Conservation (phyloP, 2,888 invertebrate species). For the Stramonita haemastoma region DNA sequence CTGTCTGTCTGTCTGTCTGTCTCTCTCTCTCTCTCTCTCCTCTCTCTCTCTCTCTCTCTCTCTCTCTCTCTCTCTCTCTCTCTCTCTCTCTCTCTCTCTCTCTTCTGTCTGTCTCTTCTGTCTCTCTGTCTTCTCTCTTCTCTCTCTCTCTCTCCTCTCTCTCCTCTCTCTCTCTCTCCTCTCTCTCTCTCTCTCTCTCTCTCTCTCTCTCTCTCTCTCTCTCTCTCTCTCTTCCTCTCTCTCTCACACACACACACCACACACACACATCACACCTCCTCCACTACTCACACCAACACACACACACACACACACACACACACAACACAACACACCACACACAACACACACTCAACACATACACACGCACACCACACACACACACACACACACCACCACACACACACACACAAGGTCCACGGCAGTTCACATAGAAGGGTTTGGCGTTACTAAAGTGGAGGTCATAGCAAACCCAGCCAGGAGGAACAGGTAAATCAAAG, state of each 20-base stretch:
- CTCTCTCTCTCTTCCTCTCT: neutral
- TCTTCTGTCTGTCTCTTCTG: neutral
- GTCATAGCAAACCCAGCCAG: no score
- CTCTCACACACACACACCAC: no score
- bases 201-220: conserved; percentile 4
- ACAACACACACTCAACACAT: neutral
- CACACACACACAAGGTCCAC: neutral
- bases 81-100: neutral
- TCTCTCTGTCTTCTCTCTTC: conserved; percentile 14
- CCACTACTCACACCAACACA: neutral
- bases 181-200: conserved; percentile 12
- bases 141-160: conserved; percentile 22
- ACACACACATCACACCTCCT: neutral
- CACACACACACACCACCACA: neutral
- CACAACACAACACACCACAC: neutral
- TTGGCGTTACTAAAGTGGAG: no score
- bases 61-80: neutral
- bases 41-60: neutral
- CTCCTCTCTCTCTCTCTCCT: conserved; percentile 22
- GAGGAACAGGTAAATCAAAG: no score
- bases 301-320: neutral
- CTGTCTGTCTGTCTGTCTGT: neutral
- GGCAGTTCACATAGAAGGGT: neutral
- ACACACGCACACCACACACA: conserved; percentile 5
- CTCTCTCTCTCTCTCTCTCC: neutral